These are phyloP conservation scores for Pangasius mekongensis DNA, from an alignment of 2,797 vertebrate species.

Conservation along the genomic window DNA sequence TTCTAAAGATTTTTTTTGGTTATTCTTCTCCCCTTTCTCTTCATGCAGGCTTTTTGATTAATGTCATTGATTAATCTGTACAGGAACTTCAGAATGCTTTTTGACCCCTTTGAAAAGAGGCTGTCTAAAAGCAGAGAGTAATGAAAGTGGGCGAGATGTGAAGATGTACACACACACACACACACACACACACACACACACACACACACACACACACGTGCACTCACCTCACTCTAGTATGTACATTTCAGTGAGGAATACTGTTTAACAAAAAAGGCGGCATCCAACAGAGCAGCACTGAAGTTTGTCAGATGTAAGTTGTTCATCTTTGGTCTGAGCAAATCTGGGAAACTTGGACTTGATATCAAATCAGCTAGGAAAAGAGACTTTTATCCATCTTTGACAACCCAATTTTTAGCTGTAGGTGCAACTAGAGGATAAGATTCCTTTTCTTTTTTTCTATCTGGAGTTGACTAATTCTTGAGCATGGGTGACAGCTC, in stretches of 20 bases:
- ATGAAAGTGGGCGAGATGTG: constrained; percentile 63
- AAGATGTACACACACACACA: constrained; percentile 49
- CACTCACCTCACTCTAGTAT: neutral
- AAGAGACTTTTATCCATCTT: neutral
- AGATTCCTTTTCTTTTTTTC: neutral
- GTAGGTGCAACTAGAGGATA: neutral
- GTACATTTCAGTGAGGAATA: constrained; percentile 34
- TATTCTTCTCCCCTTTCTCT: neutral
- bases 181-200: constrained; percentile 46
- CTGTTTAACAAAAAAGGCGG: constrained; percentile 25
- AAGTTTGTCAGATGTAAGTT: constrained; percentile 12
- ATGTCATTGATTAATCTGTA: constrained; percentile 56
- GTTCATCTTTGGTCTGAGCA: constrained; percentile 35
- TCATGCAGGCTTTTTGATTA: constrained; percentile 24
- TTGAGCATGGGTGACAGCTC: neutral
- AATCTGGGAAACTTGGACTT: neutral
- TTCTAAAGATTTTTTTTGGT: too few relatives aligned
- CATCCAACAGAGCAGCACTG: constrained; percentile 12
- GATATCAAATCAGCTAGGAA: neutral
- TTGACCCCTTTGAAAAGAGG: constrained; percentile 65
- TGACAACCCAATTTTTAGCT: neutral
- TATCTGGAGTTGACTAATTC: neutral
- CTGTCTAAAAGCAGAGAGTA: constrained; percentile 63
- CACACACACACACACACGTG: neutral
- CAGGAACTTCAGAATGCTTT: constrained; percentile 60